phyloP scores from a whole-genome alignment of 2,797 vertebrate species.

The Scyliorhinus canicula region DNA sequence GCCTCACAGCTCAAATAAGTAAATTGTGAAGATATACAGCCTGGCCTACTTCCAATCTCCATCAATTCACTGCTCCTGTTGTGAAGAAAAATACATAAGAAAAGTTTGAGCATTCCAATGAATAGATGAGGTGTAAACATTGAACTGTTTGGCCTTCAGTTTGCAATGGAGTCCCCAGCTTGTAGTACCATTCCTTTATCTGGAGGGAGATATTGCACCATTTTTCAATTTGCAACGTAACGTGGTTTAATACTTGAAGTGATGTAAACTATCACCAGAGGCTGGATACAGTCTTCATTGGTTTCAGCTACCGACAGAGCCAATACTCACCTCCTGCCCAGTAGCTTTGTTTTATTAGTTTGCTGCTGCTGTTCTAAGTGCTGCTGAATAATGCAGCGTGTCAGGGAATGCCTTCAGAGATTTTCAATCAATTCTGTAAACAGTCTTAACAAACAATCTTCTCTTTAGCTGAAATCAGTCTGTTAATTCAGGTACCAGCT shows the following conservation, averaged over 20 bases:
- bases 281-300: background rate
- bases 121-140: background rate
- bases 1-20: background rate
- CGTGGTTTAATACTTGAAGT: background rate
- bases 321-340: background rate
- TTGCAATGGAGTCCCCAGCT: background rate
- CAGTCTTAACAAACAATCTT: background rate
- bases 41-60: background rate
- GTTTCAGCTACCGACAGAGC: constrained; percentile 1
- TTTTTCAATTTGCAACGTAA: background rate
- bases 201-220: background rate
- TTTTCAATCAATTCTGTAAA: constrained; percentile 31
- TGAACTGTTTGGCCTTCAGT: too few relatives aligned
- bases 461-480: constrained; percentile 18
- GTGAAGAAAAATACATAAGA: background rate
- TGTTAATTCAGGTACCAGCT: background rate
- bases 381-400: constrained; percentile 23
- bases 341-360: constrained; percentile 23
- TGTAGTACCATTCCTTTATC: background rate
- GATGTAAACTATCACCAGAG: background rate
- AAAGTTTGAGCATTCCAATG: background rate
- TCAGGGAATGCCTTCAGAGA: constrained; percentile 14
- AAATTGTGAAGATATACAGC: background rate
- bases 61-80: background rate
- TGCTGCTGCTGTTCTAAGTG: constrained; percentile 29